phyloP scores from a whole-genome alignment of 2,888 invertebrate genomes.

The Mamestra brassicae region DNA sequence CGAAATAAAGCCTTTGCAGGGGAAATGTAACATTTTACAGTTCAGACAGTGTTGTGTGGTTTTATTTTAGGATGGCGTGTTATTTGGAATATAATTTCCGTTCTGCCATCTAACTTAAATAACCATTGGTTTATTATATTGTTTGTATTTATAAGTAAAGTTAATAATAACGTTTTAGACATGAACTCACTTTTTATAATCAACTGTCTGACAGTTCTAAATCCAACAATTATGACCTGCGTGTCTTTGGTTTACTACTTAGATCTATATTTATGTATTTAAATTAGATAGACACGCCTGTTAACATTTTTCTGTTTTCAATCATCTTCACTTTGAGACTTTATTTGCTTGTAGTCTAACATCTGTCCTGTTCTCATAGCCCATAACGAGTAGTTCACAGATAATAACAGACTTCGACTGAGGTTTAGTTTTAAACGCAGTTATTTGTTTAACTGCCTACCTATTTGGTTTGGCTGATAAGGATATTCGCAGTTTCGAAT shows the following conservation, averaged over 20 bases:
- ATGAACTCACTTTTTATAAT: not conserved
- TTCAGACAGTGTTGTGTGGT: slow-evolving; percentile 35
- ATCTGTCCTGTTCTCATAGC: slow-evolving; percentile 33
- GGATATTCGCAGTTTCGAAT: slow-evolving; percentile 19
- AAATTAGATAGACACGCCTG: not conserved
- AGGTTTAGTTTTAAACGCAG: slow-evolving; percentile 45
- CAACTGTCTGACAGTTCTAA: not conserved
- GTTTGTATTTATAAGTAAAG: not conserved
- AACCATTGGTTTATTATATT: slow-evolving; percentile 2
- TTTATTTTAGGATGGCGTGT: slow-evolving; percentile 32
- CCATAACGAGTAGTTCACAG: slow-evolving; percentile 12
- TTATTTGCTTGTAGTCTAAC: slow-evolving; percentile 16
- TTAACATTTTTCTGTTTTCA: not conserved
- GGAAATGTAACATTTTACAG: slow-evolving; percentile 46
- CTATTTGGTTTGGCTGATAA: slow-evolving; percentile 10
- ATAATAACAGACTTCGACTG: slow-evolving; percentile 39
- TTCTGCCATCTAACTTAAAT: slow-evolving; percentile 2
- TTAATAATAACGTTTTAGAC: not conserved
- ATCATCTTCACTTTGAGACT: too few species aligned
- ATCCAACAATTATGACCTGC: not conserved
- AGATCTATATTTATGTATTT: too few species aligned
- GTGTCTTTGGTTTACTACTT: too few species aligned
- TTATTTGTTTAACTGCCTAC: slow-evolving; percentile 21
- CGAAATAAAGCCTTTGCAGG: slow-evolving; percentile 43
- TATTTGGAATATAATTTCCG: slow-evolving; percentile 39